phyloP scores from a whole-genome alignment of 2,113 vertebrate genomes.

The Herpetotheres cachinnans region DNA sequence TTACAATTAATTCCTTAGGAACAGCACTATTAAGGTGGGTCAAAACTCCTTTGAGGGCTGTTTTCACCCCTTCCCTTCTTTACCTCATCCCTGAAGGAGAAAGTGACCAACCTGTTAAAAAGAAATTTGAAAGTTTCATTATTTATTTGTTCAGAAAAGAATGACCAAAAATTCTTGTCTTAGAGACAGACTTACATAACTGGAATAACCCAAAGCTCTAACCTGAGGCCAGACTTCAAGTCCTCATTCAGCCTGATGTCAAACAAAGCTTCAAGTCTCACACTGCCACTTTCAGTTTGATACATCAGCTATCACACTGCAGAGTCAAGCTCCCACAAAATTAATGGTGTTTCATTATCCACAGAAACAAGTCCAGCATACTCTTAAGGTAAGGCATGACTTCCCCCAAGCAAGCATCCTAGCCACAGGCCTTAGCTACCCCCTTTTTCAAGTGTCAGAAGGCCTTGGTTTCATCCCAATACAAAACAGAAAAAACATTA shows the following conservation, averaged over 20 bases:
- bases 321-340: not conserved
- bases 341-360: not conserved
- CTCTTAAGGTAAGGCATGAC: not conserved
- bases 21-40: not conserved
- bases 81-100: not conserved
- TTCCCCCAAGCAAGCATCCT: not conserved
- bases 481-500: not conserved
- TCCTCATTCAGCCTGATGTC: not conserved
- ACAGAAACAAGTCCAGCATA: not conserved
- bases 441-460: not conserved
- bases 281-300: not conserved
- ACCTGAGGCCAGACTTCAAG: not conserved
- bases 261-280: not conserved
- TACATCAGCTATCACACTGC: not conserved
- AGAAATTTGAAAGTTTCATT: not conserved
- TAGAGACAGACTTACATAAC: not conserved
- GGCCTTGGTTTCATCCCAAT: not conserved
- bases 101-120: not conserved
- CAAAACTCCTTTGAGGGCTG: not conserved
- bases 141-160: not conserved
- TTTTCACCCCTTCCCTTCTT: not conserved
- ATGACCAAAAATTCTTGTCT: not conserved
- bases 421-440: not conserved
- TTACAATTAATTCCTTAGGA: not conserved
- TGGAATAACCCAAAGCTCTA: not conserved